Conservation (phyloP, 2,888 invertebrate species). For the Melipona beecheii region DNA sequence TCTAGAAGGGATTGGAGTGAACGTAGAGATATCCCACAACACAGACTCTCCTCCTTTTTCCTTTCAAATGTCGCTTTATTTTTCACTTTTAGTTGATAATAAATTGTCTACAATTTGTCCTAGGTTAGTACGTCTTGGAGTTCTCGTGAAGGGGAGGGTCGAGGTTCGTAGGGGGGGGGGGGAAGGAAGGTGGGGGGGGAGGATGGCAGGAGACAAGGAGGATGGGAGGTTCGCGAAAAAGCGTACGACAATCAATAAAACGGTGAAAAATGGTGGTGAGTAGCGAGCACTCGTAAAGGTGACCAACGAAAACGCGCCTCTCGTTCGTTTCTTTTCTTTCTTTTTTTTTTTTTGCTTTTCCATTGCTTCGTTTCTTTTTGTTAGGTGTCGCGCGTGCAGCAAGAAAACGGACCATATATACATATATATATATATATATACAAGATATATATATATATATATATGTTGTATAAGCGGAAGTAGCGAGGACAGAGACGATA, state of each 20-base stretch:
- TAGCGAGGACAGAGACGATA: constrained; percentile 49
- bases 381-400: constrained; percentile 40
- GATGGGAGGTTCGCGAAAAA: constrained; percentile 73
- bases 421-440: background rate
- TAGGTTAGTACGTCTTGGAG: constrained; percentile 82
- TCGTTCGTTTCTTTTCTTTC: background rate
- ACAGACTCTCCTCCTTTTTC: constrained; percentile 50
- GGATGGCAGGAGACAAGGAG: constrained; percentile 38
- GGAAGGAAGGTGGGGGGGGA: constrained; percentile 8
- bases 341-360: background rate
- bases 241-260: constrained; percentile 71
- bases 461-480: constrained; percentile 52
- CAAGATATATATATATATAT: background rate
- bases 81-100: constrained; percentile 83
- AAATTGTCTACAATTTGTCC: constrained; percentile 84
- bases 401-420: constrained; percentile 28
- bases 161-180: background rate
- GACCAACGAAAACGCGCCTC: constrained; percentile 38
- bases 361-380: background rate
- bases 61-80: constrained; percentile 82
- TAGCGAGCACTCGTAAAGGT: constrained; percentile 56
- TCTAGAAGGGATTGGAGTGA: constrained; percentile 36
- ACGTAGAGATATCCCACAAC: constrained; percentile 26
- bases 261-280: constrained; percentile 63
- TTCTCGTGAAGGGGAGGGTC: constrained; percentile 67